Base-by-base conservation (phyloP, 2,797 vertebrate species). In the Neostethus bicornis region DNA sequence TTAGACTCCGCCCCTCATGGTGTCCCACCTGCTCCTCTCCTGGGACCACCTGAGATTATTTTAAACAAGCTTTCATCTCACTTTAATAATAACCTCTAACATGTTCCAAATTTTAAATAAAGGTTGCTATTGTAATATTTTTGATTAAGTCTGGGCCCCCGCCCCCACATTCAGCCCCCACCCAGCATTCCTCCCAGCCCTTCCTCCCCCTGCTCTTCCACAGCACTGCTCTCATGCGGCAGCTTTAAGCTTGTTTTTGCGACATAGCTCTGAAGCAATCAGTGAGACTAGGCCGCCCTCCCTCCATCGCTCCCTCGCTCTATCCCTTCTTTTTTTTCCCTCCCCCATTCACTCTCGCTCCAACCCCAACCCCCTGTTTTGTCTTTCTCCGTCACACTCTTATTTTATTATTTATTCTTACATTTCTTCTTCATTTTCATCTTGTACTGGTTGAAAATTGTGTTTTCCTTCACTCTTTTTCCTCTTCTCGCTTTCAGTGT, bases 241-340 rank as follows among this genome's bases (percentile, higher is more conserved):
- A 89, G 83, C 79, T n/a, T n/a, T 83, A 78, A 86, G 85, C 87
- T 87, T 87, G 84, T 90, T 89, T 88, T 85, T 90, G 87, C 80
- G 83, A 85, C 86, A 87, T 80, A 86, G 86, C 86, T 85, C 72
- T 85, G 88, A 83, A 85, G 86, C 85, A 86, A 81, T 89, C 87
- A 86, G 81, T 80, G 83, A 76, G 73, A 85, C 83, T 83, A 80
- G 85, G 74, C 83, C 81, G 68, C 80, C 84, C 86, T 77, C 51
- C 17, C n/a, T 4, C 17, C 12, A 31, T 21, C 8, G 42, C 4
- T 17, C 25, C 25, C 25, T 6, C 25, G 8, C 25, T 7, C 13
- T 14, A 17, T 38, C 14, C 7, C 32, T 34, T 32, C 14, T 8
- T 37, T n/a, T 16, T 16, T 16, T 11, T 31, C 21, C 5, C 11